Base-by-base conservation (phyloP, 2,113 vertebrate genomes). In the Ellobius talpinus region DNA sequence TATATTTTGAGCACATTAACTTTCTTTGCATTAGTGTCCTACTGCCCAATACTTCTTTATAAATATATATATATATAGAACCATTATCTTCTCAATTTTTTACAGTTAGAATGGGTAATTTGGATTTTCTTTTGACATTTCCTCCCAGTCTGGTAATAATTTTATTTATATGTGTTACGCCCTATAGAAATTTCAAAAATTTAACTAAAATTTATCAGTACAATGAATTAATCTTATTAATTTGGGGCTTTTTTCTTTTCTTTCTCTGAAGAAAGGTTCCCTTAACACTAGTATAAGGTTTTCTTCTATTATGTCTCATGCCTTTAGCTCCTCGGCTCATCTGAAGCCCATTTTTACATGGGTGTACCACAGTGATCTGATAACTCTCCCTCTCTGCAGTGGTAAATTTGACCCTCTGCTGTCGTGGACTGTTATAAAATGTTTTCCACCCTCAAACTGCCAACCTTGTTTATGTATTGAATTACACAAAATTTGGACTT, bases 161-260 rank as follows among this genome's bases (percentile, higher is more conserved):
- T 92, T 85, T 88, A 92, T n/a, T 73, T 84, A 24, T 52, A 39
- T 87, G 33, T 65, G 45, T 61, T 87, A 21, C 23, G 33, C 10
- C 21, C 16, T 93, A 19, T 63, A 81, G 65, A 91, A 85, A 87
- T 82, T 93, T 89, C 19, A 87, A 29, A 94, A 89, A 82, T 95
- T 90, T 82, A 89, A 42, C 79, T 63, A 89, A 87, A 47, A 36
- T 68, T 47, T 42, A 86, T 86, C 5, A 58, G 2, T 39, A 58
- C 9, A n/a, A 1, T 81, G 16, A 79, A 79, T 33, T 52, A 61
- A 79, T 55, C 33, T 61, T 87, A 90, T 19, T 17, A 29, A n/a
- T 61, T 89, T 81, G 36, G 36, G n/a, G 9, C 4, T 33, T 87
- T 74, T 58, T 58, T 73, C 39, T 68, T 50, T 23, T 19, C 63